These are phyloP conservation scores for Entomobrya proxima DNA, from an alignment of 2,888 invertebrate genomes.

Conservation along the genomic window DNA sequence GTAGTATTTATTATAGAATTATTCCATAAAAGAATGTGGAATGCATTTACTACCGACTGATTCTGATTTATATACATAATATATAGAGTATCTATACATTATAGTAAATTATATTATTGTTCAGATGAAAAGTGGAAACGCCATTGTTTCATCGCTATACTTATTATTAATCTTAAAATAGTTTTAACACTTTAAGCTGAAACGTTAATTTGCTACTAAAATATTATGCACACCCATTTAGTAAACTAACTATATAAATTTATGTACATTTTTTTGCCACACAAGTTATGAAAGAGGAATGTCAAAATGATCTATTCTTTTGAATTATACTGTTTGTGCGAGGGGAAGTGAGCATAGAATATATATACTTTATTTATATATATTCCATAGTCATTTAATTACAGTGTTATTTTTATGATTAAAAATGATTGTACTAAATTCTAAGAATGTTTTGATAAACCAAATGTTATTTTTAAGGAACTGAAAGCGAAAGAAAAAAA, in stretches of 20 bases:
- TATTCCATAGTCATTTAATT: constrained; percentile 33
- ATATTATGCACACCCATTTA: neutral
- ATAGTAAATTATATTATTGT: neutral
- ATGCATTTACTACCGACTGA: constrained; percentile 64
- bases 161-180: neutral
- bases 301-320: neutral
- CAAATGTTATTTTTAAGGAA: neutral
- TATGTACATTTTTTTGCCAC: no score
- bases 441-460: neutral
- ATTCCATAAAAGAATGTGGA: constrained; percentile 19
- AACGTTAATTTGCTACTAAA: constrained; percentile 1
- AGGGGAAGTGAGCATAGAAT: neutral
- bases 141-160: neutral
- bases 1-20: constrained; percentile 30
- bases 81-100: neutral
- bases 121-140: neutral
- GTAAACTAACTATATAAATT: no score
- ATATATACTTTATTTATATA: neutral
- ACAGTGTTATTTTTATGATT: constrained; percentile 25
- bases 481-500: constrained; percentile 8
- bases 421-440: neutral
- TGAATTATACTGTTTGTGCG: neutral
- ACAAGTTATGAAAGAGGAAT: neutral
- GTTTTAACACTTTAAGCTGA: no score
- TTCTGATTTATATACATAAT: constrained; percentile 25